These are phyloP conservation scores for Acanthopleura granulata DNA, from an alignment of 2,888 invertebrate species.

Conservation along the genomic window DNA sequence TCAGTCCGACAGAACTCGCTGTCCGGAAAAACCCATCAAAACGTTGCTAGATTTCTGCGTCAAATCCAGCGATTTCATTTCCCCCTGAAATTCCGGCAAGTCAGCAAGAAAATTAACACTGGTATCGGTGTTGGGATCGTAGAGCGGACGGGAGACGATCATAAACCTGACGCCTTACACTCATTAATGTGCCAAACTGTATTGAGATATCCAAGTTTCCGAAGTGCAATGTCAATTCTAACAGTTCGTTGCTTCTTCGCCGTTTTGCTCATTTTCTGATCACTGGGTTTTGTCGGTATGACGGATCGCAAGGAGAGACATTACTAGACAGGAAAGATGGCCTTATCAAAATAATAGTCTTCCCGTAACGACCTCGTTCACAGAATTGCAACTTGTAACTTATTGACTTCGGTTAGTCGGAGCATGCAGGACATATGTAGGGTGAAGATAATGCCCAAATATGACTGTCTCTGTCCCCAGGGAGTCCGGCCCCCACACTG, in stretches of 20 bases:
- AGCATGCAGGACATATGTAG: no score
- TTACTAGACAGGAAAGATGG: background rate
- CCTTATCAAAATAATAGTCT: background rate
- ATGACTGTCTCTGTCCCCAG: no score
- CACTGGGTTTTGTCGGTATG: background rate
- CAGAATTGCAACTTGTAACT: no score
- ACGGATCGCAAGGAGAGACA: background rate
- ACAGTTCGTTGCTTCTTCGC: background rate
- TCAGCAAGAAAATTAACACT: conserved; percentile 8
- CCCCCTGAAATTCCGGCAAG: conserved; percentile 1
- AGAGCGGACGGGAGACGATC: background rate
- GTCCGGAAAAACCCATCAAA: background rate
- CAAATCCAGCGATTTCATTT: background rate
- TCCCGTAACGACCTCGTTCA: background rate
- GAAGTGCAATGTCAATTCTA: background rate
- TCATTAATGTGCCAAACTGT: conserved; percentile 5
- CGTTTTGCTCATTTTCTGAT: conserved; percentile 8
- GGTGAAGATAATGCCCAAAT: no score
- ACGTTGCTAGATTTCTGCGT: background rate
- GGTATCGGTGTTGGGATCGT: conserved; percentile 1
- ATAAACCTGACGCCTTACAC: conserved; percentile 2
- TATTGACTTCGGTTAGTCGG: no score
- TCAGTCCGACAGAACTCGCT: background rate
- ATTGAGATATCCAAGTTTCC: background rate
- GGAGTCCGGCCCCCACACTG: no score